Conservation (phyloP, 30 jellyfish, hydroid and myxozoan genomes). For the Aurelia coerulea region DNA sequence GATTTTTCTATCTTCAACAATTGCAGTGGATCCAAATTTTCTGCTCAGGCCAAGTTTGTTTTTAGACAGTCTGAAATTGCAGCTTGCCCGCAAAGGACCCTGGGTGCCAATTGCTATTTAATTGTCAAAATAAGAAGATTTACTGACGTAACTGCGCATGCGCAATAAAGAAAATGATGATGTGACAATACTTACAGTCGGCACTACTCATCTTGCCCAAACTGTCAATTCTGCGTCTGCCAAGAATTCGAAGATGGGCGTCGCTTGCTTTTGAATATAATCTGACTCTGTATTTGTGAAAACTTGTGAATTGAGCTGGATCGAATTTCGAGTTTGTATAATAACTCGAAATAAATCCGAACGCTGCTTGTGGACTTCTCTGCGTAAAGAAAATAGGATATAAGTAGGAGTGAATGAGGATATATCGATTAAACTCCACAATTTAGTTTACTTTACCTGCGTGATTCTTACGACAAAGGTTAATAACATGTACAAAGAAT, state of each 20-base stretch:
- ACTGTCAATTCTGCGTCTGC: slow-evolving; percentile 67
- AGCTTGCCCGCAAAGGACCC: too few species aligned
- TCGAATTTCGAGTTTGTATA: slow-evolving; percentile 46
- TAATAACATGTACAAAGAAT: not conserved
- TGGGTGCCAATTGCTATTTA: too few species aligned
- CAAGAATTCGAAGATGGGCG: slow-evolving; percentile 64
- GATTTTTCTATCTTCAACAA: too few species aligned
- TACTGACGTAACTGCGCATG: too few species aligned
- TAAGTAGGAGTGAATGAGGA: slow-evolving; percentile 8
- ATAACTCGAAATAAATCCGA: slow-evolving; percentile 24
- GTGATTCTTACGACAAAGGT: slow-evolving; percentile 3
- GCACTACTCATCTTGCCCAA: slow-evolving; percentile 63
- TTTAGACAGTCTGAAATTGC: too few species aligned
- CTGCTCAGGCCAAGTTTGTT: too few species aligned
- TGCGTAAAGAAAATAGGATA: slow-evolving; percentile 21
- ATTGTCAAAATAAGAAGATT: too few species aligned
- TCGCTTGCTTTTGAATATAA: slow-evolving; percentile 85
- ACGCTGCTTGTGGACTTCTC: slow-evolving; percentile 33
- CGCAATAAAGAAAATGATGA: too few species aligned
- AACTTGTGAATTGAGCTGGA: slow-evolving; percentile 44
- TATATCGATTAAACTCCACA: not conserved
- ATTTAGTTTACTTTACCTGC: slow-evolving; percentile 31
- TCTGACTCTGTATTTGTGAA: slow-evolving; percentile 57
- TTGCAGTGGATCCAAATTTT: too few species aligned
- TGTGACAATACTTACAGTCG: slow-evolving; percentile 52